phyloP scores from a whole-genome alignment of 2,888 invertebrate genomes.

The Ophion ventricosus region DNA sequence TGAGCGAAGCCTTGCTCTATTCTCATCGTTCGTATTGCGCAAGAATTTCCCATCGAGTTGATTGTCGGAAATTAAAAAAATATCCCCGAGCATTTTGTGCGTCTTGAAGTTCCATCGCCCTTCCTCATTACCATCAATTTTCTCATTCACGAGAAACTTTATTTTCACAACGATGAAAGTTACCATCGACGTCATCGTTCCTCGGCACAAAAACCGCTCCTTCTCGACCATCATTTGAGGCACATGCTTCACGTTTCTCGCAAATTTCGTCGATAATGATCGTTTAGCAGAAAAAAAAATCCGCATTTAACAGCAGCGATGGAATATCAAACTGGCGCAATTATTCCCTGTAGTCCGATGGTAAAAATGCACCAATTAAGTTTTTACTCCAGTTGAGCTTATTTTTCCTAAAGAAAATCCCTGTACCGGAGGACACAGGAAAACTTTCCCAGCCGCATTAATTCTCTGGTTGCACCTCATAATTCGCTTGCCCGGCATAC shows the following conservation, averaged over 20 bases:
- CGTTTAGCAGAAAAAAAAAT: not conserved
- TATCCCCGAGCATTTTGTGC: not conserved
- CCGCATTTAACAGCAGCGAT: not conserved
- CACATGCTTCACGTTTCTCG: not conserved
- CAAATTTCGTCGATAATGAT: not conserved
- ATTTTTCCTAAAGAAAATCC: not conserved
- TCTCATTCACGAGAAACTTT: not conserved
- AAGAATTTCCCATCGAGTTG: not conserved
- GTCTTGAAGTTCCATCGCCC: not conserved
- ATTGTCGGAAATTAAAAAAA: not conserved
- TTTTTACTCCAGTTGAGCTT: not conserved
- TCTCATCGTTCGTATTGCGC: not conserved
- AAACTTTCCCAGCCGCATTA: not conserved
- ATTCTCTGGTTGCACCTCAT: not conserved
- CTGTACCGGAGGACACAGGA: not conserved
- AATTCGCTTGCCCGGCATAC: not conserved
- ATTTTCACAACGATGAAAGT: not conserved
- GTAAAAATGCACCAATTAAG: not conserved
- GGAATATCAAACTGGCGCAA: not conserved
- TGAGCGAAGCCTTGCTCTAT: constrained; percentile 13
- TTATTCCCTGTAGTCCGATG: not conserved
- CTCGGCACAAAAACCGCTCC: too few relatives aligned
- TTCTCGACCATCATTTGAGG: not conserved
- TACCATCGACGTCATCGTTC: not conserved
- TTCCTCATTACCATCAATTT: not conserved